A percentile compares a stretch with the other conserved stretches of the same genome.
Evolutionary conservation across 2,113 vertebrate species (phyloP).

Genomic region (Ellobius talpinus): DNA sequence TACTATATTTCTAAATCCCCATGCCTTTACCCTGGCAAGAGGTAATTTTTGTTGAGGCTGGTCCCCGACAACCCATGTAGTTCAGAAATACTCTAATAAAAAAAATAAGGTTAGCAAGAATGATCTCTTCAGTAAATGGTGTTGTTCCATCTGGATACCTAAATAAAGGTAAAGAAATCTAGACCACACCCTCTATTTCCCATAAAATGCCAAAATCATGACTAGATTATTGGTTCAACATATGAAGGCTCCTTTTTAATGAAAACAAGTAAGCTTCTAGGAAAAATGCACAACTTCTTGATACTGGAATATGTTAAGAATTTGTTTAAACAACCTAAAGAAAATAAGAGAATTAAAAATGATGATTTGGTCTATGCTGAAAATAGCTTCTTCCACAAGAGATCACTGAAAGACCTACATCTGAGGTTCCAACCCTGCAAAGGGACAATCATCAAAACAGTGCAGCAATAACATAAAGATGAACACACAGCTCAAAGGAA

Average conservation of each 20-base stretch:
- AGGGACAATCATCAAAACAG: not conserved
- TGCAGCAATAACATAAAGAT: not conserved
- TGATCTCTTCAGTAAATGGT: not conserved
- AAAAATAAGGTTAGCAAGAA: not conserved
- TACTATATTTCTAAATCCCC: no score
- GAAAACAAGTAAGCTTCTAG: not conserved
- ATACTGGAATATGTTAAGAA: not conserved
- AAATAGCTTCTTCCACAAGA: not conserved
- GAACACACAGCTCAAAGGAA: not conserved
- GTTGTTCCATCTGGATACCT: not conserved
- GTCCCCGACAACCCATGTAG: not conserved
- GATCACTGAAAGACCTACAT: no score
- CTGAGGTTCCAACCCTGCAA: no score
- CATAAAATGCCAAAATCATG: not conserved
- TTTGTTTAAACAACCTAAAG: not conserved
- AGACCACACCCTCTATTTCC: not conserved
- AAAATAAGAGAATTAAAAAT: not conserved
- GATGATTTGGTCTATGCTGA: not conserved
- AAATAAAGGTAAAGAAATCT: not conserved
- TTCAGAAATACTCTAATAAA: conserved; percentile 39
- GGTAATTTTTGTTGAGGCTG: no score
- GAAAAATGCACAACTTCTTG: not conserved
- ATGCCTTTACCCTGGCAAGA: no score
- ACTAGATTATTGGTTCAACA: not conserved
- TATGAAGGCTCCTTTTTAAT: not conserved